Base-by-base conservation (phyloP, 2,888 invertebrate species). In the Metellina segmentata region DNA sequence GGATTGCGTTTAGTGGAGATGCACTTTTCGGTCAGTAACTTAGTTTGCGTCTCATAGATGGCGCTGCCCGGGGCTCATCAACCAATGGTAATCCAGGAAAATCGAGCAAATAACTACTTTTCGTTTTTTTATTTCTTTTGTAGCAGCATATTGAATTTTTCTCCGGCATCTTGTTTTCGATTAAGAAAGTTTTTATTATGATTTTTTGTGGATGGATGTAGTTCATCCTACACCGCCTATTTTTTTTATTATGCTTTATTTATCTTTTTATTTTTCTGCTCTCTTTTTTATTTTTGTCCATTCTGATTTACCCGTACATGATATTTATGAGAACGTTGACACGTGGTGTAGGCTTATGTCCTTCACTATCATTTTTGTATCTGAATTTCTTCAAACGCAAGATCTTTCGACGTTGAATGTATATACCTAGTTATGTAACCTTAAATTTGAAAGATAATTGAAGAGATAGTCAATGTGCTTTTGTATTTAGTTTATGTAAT, bases 91-190 rank as follows among this genome's bases (percentile, higher is more conserved):
- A 11, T 51, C 52, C 11, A 11, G 53, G 52, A 52, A 74, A 74
- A 53, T 19, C 53, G 9, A 51, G 61, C 61, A 61, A 61, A 61
- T 61, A 61, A 61, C 61, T 61, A 61, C 19, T 8, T 13, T 11
- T 19, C 52, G 51, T 51, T n/a, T 78, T 78, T 78, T 78, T 19
- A 53, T 78, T 51, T 78, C 78, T 52, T 52, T 51, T n/a, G 52
- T 52, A 19, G 78, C 19, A 52, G 78, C 78, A 78, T 78, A 78
- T 78, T 78, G 78, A 78, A 78, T 78, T 78, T 78, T 78, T 16
- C 78, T n/a, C n/a, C 9, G 20, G 78, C 78, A 78, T 78, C 78
- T 78, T 20, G 78, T 52, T 78, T 78, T 78, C 78, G 78, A 78
- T 78, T 78, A 78, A 78, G 52, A 52, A 52, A 19, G 52, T 78